phyloP scores from a whole-genome alignment of 2,888 invertebrate species.

The Agrilus biguttatus region DNA sequence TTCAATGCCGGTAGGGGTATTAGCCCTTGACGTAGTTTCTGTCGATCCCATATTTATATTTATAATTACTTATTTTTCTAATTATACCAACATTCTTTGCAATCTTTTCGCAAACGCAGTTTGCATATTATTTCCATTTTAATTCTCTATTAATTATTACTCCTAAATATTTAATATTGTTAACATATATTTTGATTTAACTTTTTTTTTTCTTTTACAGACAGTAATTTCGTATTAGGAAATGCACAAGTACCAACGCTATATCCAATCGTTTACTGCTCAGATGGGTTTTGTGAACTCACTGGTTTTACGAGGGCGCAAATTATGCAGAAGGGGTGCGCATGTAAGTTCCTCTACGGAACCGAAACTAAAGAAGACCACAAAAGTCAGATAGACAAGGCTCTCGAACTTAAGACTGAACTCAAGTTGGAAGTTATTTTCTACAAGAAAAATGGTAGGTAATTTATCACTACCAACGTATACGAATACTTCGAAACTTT shows the following conservation, averaged over 20 bases:
- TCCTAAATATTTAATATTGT: too few species aligned
- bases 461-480: background rate
- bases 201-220: constrained; percentile 38
- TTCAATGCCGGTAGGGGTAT: too few species aligned
- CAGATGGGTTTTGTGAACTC: constrained; percentile 92
- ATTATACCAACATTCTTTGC: too few species aligned
- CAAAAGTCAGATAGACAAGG: constrained; percentile 75
- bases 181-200: too few species aligned
- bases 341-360: constrained; percentile 88
- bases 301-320: constrained; percentile 86
- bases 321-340: constrained; percentile 94
- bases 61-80: too few species aligned
- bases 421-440: constrained; percentile 88
- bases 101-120: too few species aligned
- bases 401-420: constrained; percentile 80
- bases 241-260: constrained; percentile 81
- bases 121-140: too few species aligned
- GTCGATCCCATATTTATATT: too few species aligned
- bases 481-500: too few species aligned
- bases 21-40: too few species aligned
- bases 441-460: constrained; percentile 87
- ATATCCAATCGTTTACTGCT: constrained; percentile 92
- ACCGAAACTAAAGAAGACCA: constrained; percentile 81
- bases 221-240: constrained; percentile 91
- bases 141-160: too few species aligned